These are phyloP conservation scores for Protosalanx chinensis DNA, from an alignment of 2,797 vertebrate species.

Conservation along the genomic window DNA sequence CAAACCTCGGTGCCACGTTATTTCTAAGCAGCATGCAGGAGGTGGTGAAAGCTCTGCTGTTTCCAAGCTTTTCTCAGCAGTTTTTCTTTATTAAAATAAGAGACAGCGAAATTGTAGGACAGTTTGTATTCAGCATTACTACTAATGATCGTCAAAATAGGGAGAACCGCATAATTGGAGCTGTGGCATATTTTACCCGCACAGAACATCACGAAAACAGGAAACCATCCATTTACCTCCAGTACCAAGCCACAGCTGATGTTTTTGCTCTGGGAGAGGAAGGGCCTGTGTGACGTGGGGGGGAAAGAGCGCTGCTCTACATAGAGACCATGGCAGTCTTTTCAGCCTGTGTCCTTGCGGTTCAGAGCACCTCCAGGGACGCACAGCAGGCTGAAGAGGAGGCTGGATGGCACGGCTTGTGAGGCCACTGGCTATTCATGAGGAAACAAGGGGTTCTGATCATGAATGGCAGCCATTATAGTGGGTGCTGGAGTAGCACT, in stretches of 20 bases:
- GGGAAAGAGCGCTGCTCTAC: too few species aligned
- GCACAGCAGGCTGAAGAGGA: not conserved
- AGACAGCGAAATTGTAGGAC: too few species aligned
- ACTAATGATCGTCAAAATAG: not conserved
- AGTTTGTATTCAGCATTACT: not conserved
- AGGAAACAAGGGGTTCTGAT: constrained; percentile 37
- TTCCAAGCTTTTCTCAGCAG: too few species aligned
- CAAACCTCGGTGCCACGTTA: too few species aligned
- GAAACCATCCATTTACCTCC: too few species aligned
- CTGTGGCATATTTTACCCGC: not conserved
- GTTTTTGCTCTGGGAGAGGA: too few species aligned
- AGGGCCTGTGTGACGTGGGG: too few species aligned
- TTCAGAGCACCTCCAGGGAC: not conserved
- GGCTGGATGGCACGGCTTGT: constrained; percentile 31
- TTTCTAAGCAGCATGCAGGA: too few species aligned
- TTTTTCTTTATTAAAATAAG: too few species aligned
- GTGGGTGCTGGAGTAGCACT: constrained; percentile 55
- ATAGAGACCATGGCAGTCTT: constrained; percentile 23
- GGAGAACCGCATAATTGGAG: not conserved
- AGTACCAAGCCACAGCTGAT: too few species aligned
- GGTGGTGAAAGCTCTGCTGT: too few species aligned
- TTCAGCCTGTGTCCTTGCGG: constrained; percentile 24
- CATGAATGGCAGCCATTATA: constrained; percentile 54
- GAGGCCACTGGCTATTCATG: constrained; percentile 34
- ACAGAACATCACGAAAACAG: not conserved